These are phyloP conservation scores for Atethmia centrago DNA, from an alignment of 2,888 invertebrate species.

Conservation along the genomic window DNA sequence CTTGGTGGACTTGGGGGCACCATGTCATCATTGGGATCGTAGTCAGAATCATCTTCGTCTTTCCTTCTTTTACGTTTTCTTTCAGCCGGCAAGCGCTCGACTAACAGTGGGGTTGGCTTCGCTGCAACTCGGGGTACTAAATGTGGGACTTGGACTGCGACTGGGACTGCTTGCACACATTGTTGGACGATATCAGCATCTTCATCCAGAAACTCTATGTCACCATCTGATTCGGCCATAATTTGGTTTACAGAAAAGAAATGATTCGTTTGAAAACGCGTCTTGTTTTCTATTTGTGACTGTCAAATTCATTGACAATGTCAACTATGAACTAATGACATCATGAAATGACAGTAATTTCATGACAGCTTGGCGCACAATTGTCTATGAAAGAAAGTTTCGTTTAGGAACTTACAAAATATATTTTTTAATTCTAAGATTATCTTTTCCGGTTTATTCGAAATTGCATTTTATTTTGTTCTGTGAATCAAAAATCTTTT, in stretches of 20 bases:
- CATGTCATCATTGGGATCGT: slow-evolving; percentile 78
- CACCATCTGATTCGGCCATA: slow-evolving; percentile 79
- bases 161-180: slow-evolving; percentile 75
- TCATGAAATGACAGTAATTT: too few relatives aligned
- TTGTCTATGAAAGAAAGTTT: slow-evolving; percentile 20
- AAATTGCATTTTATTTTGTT: background rate
- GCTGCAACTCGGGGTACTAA: slow-evolving; percentile 40
- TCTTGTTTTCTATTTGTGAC: background rate
- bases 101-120: slow-evolving; percentile 66
- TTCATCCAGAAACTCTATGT: slow-evolving; percentile 88
- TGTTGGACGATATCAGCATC: slow-evolving; percentile 86
- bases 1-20: slow-evolving; percentile 65
- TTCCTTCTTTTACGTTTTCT: slow-evolving; percentile 70
- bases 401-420: slow-evolving; percentile 3
- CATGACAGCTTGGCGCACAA: background rate
- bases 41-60: slow-evolving; percentile 82
- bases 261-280: background rate
- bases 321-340: background rate
- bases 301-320: slow-evolving; percentile 3
- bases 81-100: slow-evolving; percentile 70
- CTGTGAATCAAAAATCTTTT: background rate
- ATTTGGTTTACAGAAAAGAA: background rate
- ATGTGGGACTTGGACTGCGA: slow-evolving; percentile 18
- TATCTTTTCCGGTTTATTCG: background rate
- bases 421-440: background rate